Percentiles rank a stretch among this genome's conserved stretches.
Conservation (phyloP, 2,797 vertebrate genomes). For the Urocyon cinereoargenteus region DNA sequence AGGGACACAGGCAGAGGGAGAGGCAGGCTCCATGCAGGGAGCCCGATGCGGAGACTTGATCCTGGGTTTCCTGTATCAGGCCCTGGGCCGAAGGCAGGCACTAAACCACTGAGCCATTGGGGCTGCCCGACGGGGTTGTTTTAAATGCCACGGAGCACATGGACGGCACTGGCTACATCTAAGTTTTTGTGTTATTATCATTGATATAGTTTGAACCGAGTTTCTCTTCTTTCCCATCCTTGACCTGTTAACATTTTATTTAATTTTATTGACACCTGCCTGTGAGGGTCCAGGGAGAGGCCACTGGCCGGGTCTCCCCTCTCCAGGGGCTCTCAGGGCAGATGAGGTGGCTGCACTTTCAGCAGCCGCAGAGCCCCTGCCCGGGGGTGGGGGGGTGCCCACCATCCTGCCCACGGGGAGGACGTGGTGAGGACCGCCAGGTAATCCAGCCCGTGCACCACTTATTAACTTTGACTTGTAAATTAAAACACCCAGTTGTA, state of each 20-base stretch:
- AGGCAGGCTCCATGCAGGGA: too few species aligned
- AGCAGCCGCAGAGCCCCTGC: fast-evolving
- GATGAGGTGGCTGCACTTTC: neutral
- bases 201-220: neutral
- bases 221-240: neutral
- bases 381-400: fast-evolving
- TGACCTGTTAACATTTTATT: neutral
- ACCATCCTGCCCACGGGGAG: neutral
- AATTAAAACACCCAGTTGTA: slow-evolving; percentile 41
- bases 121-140: neutral
- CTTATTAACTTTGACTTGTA: slow-evolving; percentile 58
- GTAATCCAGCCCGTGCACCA: neutral
- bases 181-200: neutral
- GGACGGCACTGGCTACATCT: fast-evolving
- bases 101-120: too few species aligned
- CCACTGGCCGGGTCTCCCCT: fast-evolving
- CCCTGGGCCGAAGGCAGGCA: too few species aligned
- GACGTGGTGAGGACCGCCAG: fast-evolving
- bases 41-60: too few species aligned
- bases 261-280: neutral
- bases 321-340: fast-evolving
- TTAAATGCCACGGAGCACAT: fast-evolving
- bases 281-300: neutral
- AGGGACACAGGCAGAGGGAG: too few species aligned
- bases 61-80: too few species aligned